phyloP scores from a whole-genome alignment of 2,888 invertebrate species.

The Thecophora atra region DNA sequence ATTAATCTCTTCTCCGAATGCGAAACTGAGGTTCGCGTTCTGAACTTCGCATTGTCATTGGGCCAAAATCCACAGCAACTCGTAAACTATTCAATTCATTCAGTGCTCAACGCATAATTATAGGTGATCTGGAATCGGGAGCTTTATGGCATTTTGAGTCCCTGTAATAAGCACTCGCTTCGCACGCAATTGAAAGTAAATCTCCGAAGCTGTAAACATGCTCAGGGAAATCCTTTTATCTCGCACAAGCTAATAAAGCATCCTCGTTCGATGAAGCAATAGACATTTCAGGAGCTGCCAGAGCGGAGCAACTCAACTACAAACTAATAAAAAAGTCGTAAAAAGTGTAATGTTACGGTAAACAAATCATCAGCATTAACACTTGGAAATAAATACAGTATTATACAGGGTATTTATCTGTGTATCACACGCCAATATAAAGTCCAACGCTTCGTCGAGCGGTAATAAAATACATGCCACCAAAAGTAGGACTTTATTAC shows the following conservation, averaged over 20 bases:
- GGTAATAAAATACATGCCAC: slow-evolving; percentile 37
- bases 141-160: background rate
- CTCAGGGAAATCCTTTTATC: slow-evolving; percentile 39
- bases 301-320: slow-evolving; percentile 35
- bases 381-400: slow-evolving; percentile 41
- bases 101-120: too few relatives aligned
- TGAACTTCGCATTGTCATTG: too few relatives aligned
- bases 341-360: slow-evolving; percentile 64
- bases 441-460: slow-evolving; percentile 2
- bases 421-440: background rate
- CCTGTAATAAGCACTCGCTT: slow-evolving; percentile 11
- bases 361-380: slow-evolving; percentile 63
- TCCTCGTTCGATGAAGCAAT: slow-evolving; percentile 31
- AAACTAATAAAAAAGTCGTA: slow-evolving; percentile 61
- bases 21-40: too few relatives aligned
- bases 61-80: too few relatives aligned
- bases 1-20: too few relatives aligned
- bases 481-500: slow-evolving; percentile 39
- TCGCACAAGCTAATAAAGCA: slow-evolving; percentile 41
- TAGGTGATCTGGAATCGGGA: too few relatives aligned
- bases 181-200: slow-evolving; percentile 39
- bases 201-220: slow-evolving; percentile 36
- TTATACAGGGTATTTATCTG: slow-evolving; percentile 6
- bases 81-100: too few relatives aligned
- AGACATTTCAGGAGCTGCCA: slow-evolving; percentile 23